Evolutionary conservation across 2,888 invertebrate species (phyloP).

Genomic region (Panopea generosa): DNA sequence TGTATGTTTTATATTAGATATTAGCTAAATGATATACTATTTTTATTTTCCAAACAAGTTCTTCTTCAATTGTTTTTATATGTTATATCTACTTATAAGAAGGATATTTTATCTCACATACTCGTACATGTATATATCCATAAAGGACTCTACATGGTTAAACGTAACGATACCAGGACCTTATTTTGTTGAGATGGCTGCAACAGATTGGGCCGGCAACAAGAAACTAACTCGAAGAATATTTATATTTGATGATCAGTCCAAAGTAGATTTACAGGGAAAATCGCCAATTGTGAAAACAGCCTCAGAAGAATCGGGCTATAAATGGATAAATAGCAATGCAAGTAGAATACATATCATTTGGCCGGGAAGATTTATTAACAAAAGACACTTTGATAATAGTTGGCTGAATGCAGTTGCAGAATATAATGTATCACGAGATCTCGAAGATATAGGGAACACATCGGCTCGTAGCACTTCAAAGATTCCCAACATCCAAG

Average conservation of each 20-base stretch:
- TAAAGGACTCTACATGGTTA: neutral
- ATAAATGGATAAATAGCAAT: slow-evolving; percentile 50
- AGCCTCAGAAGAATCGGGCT: slow-evolving; percentile 24
- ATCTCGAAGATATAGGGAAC: slow-evolving; percentile 44
- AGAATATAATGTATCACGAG: slow-evolving; percentile 10
- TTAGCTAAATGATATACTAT: too few relatives aligned
- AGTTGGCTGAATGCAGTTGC: slow-evolving; percentile 54
- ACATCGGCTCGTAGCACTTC: slow-evolving; percentile 25
- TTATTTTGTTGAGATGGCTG: slow-evolving; percentile 41
- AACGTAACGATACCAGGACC: slow-evolving; percentile 32
- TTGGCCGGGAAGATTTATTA: slow-evolving; percentile 55
- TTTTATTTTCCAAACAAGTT: too few relatives aligned
- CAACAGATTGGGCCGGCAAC: slow-evolving; percentile 58
- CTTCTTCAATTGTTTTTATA: too few relatives aligned
- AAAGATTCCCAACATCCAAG: slow-evolving; percentile 35
- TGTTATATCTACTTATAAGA: too few relatives aligned
- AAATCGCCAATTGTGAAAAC: slow-evolving; percentile 5
- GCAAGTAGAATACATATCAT: slow-evolving; percentile 25
- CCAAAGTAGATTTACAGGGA: slow-evolving; percentile 32
- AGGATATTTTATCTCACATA: too few relatives aligned
- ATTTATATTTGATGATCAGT: slow-evolving; percentile 55
- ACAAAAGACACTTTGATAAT: slow-evolving; percentile 33
- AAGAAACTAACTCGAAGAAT: slow-evolving; percentile 46
- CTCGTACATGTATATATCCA: too few relatives aligned
- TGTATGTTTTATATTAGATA: too few relatives aligned